phyloP scores from a whole-genome alignment of 2,113 vertebrate species.

The Azemiops feae region DNA sequence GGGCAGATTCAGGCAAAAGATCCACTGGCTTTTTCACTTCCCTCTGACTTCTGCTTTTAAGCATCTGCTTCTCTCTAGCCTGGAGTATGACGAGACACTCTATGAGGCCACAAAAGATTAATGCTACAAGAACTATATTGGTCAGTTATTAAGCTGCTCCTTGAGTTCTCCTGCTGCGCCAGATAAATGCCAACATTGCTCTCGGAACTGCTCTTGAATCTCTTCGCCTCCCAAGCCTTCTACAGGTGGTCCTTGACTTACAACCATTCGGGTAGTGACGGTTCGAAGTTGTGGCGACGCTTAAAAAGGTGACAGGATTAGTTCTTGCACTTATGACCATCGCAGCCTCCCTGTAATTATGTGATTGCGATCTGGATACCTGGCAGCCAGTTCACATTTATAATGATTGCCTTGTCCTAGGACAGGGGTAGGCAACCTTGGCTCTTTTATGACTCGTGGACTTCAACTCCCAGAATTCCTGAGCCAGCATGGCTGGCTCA shows the following conservation, averaged over 20 bases:
- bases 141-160: neutral
- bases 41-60: neutral
- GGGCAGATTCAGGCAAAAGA: accelerated
- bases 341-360: neutral
- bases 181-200: neutral
- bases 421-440: too few relatives aligned
- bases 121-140: neutral
- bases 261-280: too few relatives aligned
- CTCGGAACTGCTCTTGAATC: neutral
- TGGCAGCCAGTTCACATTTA: too few relatives aligned
- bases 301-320: neutral
- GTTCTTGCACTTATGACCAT: too few relatives aligned
- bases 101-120: neutral
- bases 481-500: too few relatives aligned
- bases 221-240: neutral
- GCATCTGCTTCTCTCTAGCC: neutral
- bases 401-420: too few relatives aligned
- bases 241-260: neutral
- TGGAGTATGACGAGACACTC: neutral
- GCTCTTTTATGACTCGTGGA: too few relatives aligned
- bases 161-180: neutral
- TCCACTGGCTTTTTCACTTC: too few relatives aligned
- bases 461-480: too few relatives aligned
- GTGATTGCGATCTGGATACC: neutral
- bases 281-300: neutral